A percentile compares a stretch with the other conserved stretches of the same genome.
Conservation (phyloP, 2,888 invertebrate species). For the Phymatocera aterrima region DNA sequence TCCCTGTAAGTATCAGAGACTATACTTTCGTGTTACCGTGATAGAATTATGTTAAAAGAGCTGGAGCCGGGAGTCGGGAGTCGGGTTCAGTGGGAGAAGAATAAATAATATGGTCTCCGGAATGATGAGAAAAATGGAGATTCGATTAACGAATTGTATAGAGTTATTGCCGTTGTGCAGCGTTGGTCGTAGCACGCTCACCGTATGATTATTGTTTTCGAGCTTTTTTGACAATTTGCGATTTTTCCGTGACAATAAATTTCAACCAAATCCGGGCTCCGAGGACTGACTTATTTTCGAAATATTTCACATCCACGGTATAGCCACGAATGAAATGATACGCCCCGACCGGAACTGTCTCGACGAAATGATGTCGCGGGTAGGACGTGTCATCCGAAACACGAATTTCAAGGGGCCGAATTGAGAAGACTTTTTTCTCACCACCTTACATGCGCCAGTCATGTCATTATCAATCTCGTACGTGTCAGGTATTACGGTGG, state of each 20-base stretch:
- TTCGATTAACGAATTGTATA: neutral
- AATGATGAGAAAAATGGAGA: neutral
- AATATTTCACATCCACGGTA: slow-evolving; percentile 10
- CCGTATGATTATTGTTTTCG: neutral
- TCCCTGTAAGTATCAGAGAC: neutral
- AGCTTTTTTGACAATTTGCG: neutral
- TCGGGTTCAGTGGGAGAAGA: neutral
- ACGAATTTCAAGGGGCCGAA: neutral
- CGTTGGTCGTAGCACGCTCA: neutral
- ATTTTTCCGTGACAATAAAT: neutral
- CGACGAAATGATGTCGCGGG: neutral
- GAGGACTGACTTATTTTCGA: neutral
- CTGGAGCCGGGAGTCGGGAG: too few relatives aligned
- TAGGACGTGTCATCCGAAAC: neutral
- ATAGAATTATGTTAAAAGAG: neutral
- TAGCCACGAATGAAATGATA: neutral
- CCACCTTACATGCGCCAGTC: neutral
- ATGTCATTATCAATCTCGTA: neutral
- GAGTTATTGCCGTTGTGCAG: neutral
- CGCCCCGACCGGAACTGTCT: neutral
- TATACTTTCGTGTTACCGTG: neutral
- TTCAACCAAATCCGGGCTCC: neutral
- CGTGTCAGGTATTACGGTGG: neutral
- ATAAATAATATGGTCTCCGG: neutral
- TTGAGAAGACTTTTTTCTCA: neutral